Evolutionary conservation across 2,797 vertebrate genomes (phyloP).

Genomic region (Crocodylus rhombifer): DNA sequence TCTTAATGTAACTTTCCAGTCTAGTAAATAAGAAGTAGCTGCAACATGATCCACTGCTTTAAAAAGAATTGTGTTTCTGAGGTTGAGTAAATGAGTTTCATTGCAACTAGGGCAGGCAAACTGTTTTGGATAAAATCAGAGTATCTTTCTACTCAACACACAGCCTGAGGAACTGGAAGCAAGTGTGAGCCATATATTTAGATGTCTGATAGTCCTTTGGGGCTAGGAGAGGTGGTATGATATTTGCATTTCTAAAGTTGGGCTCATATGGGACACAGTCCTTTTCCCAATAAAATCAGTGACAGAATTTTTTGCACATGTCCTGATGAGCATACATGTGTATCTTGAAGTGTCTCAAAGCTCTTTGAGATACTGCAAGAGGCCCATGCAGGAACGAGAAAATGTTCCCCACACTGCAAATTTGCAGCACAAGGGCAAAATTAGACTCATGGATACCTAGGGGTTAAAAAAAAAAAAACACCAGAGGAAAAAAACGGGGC

Average conservation of each 20-base stretch:
- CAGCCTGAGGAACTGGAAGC: neutral
- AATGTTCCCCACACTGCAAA: too few species aligned
- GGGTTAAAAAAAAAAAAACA: too few species aligned
- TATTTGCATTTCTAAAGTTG: conserved; percentile 44
- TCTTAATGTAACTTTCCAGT: conserved; percentile 77
- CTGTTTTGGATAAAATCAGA: conserved; percentile 59
- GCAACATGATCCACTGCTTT: conserved; percentile 64
- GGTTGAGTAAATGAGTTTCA: conserved; percentile 56
- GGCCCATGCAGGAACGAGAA: rapidly evolving
- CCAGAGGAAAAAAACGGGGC: too few species aligned
- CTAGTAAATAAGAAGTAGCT: conserved; percentile 74
- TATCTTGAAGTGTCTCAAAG: neutral
- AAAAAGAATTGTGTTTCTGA: conserved; percentile 66
- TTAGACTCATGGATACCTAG: too few species aligned
- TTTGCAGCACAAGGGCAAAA: too few species aligned
- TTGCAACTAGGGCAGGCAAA: conserved; percentile 67
- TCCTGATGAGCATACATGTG: too few species aligned
- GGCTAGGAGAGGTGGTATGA: neutral
- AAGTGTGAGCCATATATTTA: neutral
- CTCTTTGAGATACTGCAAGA: rapidly evolving
- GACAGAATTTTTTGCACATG: neutral
- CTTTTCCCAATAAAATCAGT: neutral
- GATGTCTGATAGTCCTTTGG: neutral
- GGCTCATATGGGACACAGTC: neutral
- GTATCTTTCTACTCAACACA: conserved; percentile 1